Percentiles rank a stretch among this genome's conserved stretches.
Conservation (phyloP, 2,888 invertebrate species). For the Alloplasta piceator region DNA sequence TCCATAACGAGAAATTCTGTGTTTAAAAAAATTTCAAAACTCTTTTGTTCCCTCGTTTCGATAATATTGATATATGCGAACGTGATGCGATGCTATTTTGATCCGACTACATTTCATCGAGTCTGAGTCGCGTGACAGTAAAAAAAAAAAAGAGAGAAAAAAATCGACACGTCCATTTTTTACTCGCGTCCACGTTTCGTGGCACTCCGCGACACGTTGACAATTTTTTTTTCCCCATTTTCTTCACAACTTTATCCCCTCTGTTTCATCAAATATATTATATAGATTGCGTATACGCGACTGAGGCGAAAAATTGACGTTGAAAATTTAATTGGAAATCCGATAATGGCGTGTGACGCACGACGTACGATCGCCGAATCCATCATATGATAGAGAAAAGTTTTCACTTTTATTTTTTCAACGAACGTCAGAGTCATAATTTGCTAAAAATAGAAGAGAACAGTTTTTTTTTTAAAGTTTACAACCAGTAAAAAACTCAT, state of each 20-base stretch:
- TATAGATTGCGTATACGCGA: conserved; percentile 1
- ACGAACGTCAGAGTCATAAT: no score
- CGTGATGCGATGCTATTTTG: neutral
- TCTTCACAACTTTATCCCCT: neutral
- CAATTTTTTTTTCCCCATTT: conserved; percentile 2
- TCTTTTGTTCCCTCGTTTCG: no score
- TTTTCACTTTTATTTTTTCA: no score
- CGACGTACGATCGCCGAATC: conserved; percentile 40
- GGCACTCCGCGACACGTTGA: neutral
- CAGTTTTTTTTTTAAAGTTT: no score
- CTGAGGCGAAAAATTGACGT: conserved; percentile 45
- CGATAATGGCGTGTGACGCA: conserved; percentile 55
- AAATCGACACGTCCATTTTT: conserved; percentile 40
- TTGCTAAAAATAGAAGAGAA: no score
- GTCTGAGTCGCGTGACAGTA: conserved; percentile 13
- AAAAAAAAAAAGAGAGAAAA: neutral
- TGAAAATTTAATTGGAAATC: conserved; percentile 57
- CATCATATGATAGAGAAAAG: no score
- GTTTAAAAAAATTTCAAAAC: no score
- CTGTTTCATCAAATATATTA: neutral
- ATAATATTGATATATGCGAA: neutral
- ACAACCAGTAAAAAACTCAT: no score
- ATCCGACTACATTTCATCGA: conserved; percentile 39
- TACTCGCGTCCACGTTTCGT: conserved; percentile 8
- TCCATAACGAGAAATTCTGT: no score